Conservation (phyloP, 1,140 invertebrate species). For the Carcinoscorpius rotundicauda region DNA sequence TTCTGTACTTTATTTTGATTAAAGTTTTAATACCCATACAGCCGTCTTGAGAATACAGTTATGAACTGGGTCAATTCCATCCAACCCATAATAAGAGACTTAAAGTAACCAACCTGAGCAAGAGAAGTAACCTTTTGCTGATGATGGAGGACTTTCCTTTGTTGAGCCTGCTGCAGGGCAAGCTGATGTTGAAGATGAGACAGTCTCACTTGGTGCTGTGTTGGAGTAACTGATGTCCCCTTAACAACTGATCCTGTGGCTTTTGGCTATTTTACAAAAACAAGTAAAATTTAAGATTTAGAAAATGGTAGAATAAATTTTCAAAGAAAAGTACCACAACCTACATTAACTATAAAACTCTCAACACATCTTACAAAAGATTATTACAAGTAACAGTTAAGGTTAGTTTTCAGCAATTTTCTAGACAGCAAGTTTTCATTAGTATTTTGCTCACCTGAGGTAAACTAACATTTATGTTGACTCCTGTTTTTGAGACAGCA, state of each 20-base stretch:
- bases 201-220: constrained; percentile 50
- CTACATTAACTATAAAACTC: too few species aligned
- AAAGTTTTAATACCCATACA: too few species aligned
- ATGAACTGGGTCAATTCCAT: not conserved
- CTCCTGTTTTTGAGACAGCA: constrained; percentile 24
- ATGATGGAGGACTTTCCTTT: constrained; percentile 32
- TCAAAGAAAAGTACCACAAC: too few species aligned
- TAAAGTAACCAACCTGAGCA: constrained; percentile 34
- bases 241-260: constrained; percentile 20
- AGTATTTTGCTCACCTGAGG: constrained; percentile 18
- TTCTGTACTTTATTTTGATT: too few species aligned
- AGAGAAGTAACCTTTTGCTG: constrained; percentile 37
- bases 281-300: not conserved
- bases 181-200: constrained; percentile 47
- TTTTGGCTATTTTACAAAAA: constrained; percentile 10
- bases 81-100: not conserved
- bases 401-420: too few species aligned
- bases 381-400: too few species aligned
- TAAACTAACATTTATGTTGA: constrained; percentile 24
- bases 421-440: too few species aligned
- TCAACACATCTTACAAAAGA: too few species aligned
- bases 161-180: constrained; percentile 42
- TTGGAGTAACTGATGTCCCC: constrained; percentile 36
- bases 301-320: too few species aligned
- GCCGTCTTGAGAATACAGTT: too few species aligned